Conservation (phyloP, 2,888 invertebrate species). For the Atethmia centrago region DNA sequence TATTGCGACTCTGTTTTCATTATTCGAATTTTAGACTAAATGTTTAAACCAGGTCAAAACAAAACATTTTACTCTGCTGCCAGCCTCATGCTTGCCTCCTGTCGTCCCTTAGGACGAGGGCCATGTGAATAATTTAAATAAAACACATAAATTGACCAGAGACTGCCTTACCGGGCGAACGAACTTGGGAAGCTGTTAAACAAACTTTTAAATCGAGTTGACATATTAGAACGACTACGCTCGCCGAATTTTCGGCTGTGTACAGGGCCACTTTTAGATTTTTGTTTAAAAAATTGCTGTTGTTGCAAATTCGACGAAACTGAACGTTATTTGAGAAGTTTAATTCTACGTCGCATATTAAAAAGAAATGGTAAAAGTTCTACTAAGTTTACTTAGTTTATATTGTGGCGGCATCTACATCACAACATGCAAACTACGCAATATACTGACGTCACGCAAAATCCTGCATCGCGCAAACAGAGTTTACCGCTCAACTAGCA, state of each 20-base stretch:
- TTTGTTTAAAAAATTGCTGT: constrained; percentile 19
- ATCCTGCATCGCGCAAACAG: too few relatives aligned
- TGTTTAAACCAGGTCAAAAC: constrained; percentile 67
- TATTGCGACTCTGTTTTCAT: constrained; percentile 75
- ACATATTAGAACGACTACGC: constrained; percentile 54
- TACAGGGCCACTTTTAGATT: constrained; percentile 24
- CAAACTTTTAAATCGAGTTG: constrained; percentile 65
- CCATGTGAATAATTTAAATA: constrained; percentile 68
- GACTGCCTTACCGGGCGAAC: constrained; percentile 51
- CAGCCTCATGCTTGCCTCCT: constrained; percentile 54
- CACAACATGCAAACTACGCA: too few relatives aligned
- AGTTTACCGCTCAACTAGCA: too few relatives aligned
- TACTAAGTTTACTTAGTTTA: neutral
- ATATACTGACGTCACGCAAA: too few relatives aligned
- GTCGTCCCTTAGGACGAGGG: constrained; percentile 60
- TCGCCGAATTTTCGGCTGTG: constrained; percentile 46
- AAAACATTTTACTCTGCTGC: constrained; percentile 60
- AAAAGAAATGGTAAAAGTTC: constrained; percentile 24
- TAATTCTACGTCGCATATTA: constrained; percentile 16
- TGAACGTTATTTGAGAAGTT: constrained; percentile 8
- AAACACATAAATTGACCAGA: constrained; percentile 70
- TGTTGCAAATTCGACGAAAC: constrained; percentile 22
- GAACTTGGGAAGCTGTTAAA: constrained; percentile 64
- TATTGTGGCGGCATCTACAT: too few relatives aligned
- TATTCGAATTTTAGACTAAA: constrained; percentile 71